Base-by-base conservation (phyloP, 2,113 vertebrate species). In the Amblyopsis rosae region DNA sequence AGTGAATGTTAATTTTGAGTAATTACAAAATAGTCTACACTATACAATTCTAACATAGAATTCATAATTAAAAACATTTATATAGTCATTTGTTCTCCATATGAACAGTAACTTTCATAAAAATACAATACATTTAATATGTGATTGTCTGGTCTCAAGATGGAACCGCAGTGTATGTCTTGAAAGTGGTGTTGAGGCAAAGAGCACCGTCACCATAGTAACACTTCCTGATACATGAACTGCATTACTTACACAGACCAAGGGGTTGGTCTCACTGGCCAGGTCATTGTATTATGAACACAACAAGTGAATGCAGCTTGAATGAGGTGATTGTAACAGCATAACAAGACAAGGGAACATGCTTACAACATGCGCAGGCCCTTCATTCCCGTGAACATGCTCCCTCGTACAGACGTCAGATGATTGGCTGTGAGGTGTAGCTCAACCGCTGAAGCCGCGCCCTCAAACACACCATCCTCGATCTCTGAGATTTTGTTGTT, bases 401-500 rank as follows among this genome's bases (percentile, higher is more conserved):
- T 91, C 0, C 96, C 95, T 12, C 95, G 92, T 59, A 98, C 95
- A 0, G 95, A 96, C 71, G 98, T 96, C 90, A 96, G 88, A 83
- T 95, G 95, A 75, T 97, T 97, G 80, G 94, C 95, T 0, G 95
- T 96, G 76, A 97, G 93, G 73, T 96, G 95, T n/a, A 96, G 91
- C 82, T 99, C 98, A 0, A 75, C 91, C 72, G 94, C 96, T 0
- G 95, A 93, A 0, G 92, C 85, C 0, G 95, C 95, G 0, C 98
- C 96, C 13, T 98, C 96, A 0, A 99, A 99, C 0, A 92, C 93
- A 1, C 96, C 95, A 0, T 98, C 98, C 82, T 99, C 98, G 0
- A 99, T 98, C 77, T 98, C 96, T 0, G 94, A 92, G 81, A 99
- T 94, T 81, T 98, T 98, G 87, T 99, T 99, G 91, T 98, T 99